A percentile compares a stretch with the other conserved stretches of the same genome.
Conservation (phyloP, 2,113 vertebrate genomes). For the Hippolais icterina region DNA sequence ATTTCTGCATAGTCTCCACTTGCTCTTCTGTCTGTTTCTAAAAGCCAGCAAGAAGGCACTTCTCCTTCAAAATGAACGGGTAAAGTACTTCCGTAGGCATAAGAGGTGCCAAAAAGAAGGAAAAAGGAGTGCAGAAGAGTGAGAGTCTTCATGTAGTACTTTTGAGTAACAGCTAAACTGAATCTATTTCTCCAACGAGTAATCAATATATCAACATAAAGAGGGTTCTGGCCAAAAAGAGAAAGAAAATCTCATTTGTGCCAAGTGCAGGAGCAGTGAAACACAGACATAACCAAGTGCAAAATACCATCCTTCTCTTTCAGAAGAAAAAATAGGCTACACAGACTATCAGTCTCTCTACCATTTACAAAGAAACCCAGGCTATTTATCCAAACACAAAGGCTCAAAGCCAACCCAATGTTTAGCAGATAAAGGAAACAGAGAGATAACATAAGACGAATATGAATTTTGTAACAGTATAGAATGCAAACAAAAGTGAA, state of each 20-base stretch:
- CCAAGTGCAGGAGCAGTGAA: neutral
- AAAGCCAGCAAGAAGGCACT: neutral
- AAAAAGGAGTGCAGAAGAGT: neutral
- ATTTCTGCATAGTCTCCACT: neutral
- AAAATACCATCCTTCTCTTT: neutral
- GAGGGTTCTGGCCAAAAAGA: neutral
- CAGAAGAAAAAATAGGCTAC: neutral
- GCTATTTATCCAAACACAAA: neutral
- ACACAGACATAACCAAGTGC: neutral
- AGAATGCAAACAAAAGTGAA: neutral
- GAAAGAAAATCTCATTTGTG: neutral
- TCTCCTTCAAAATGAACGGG: neutral
- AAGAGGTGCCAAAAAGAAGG: neutral
- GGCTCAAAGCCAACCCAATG: neutral
- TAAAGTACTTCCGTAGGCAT: neutral
- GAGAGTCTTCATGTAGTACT: neutral
- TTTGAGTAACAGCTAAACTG: neutral
- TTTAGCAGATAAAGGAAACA: neutral
- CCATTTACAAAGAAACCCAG: neutral
- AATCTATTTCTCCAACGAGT: neutral
- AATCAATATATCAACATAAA: neutral
- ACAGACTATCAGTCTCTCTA: neutral
- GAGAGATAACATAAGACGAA: neutral
- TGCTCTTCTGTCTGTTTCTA: neutral
- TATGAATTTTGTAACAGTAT: neutral